Base-by-base conservation (phyloP, 2,888 invertebrate species). In the Amphipyra tragopoginis region DNA sequence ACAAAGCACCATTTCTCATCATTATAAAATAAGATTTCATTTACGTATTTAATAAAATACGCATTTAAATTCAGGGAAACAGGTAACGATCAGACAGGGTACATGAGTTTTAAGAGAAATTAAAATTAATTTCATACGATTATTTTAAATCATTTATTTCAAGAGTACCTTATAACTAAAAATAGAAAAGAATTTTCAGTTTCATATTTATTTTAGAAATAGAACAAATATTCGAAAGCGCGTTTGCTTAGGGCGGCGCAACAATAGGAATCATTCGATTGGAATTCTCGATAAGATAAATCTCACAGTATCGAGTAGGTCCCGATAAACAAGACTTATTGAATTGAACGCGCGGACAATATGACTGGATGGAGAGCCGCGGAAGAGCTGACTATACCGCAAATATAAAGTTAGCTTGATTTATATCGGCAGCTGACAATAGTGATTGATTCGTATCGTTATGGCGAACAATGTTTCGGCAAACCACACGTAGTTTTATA, bases 291-390 rank as follows among this genome's bases (percentile, higher is more conserved):
- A 79, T 72, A 61, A 75, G 69, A 79, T 79, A 79, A 79, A 77
- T 72, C 75, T 65, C 49, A 59, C 53, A 56, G 60, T 67, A 74
- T 68, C 69, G 71, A 52, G 70, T 63, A 50, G 60, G 48, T 65
- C 21, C 60, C 60, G 77, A 75, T 77, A 79, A 75, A 75, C 62
- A 79, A 72, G 67, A 77, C 64, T 72, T 79, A 79, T 79, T 75
- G 79, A 70, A 76, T 75, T 65, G 71, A 65, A 74, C 39, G 40
- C 55, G 62, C 45, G 75, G 65, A 72, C 75, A 67, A 74, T 72
- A 67, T 68, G 65, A 48, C 57, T 45, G 66, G 55, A 52, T 58
- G 44, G 68, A 75, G 62, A 54, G 66, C 54, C 38, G 39, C 43
- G 63, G 68, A 64, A 66, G 58, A 59, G 59, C 65, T 74, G 69